A percentile compares a stretch with the other conserved stretches of the same genome.
Evolutionary conservation across 2,888 invertebrate genomes (phyloP).

Genomic region (Cephus spinipes): DNA sequence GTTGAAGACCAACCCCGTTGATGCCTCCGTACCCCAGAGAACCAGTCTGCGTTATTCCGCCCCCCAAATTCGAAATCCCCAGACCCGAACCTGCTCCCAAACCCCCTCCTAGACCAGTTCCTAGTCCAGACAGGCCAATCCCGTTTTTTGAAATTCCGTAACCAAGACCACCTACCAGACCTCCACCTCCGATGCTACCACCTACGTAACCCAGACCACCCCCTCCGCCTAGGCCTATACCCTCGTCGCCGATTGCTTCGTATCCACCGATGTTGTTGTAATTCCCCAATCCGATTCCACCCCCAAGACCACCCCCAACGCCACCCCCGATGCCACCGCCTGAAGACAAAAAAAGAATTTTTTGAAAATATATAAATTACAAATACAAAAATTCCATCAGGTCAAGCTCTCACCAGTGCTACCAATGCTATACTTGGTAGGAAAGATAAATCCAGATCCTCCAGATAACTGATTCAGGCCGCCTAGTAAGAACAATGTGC

Average conservation of each 20-base stretch:
- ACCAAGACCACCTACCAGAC: constrained; percentile 9
- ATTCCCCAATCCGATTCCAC: background rate
- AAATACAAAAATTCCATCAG: background rate
- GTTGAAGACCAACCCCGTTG: constrained; percentile 17
- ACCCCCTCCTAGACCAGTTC: constrained; percentile 13
- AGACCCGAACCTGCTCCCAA: background rate
- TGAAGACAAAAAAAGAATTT: background rate
- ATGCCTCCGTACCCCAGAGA: constrained; percentile 6
- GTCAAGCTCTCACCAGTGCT: constrained; percentile 8
- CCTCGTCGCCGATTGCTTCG: constrained; percentile 7
- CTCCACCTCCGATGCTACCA: background rate
- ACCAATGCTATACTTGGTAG: constrained; percentile 31
- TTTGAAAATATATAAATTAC: background rate
- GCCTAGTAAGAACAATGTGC: background rate
- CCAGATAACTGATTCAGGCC: background rate
- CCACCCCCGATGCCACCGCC: background rate
- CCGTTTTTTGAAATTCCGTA: constrained; percentile 20
- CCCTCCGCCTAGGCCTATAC: constrained; percentile 13
- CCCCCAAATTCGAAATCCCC: constrained; percentile 5
- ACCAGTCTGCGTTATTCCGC: constrained; percentile 13
- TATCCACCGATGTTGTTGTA: constrained; percentile 17
- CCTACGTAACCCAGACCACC: constrained; percentile 15
- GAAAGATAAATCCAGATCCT: constrained; percentile 26
- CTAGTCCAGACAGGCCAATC: constrained; percentile 19
- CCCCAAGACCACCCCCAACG: constrained; percentile 25